A percentile compares a stretch with the other conserved stretches of the same genome.
These are phyloP conservation scores for Drosophila parthenogenetica DNA, from an alignment of 2,888 invertebrate genomes.

Conservation along the genomic window DNA sequence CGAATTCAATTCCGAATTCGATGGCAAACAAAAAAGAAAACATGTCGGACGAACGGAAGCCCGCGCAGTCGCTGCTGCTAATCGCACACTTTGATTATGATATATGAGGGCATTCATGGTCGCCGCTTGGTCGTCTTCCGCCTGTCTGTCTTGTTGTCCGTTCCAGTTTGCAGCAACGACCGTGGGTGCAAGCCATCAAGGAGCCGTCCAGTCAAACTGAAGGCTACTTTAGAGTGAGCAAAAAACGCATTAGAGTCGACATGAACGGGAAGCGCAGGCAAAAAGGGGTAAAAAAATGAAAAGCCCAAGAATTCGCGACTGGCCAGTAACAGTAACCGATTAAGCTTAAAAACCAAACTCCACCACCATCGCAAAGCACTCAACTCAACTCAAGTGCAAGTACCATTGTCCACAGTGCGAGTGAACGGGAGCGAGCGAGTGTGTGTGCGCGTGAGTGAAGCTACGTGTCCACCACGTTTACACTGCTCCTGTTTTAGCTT, in stretches of 20 bases:
- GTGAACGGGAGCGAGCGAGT: conserved; percentile 11
- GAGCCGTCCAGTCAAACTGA: conserved; percentile 11
- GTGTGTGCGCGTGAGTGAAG: conserved; percentile 13
- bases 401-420: conserved; percentile 11
- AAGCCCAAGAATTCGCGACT: conserved; percentile 54
- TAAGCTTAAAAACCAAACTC: conserved; percentile 59
- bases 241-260: conserved; percentile 68
- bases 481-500: neutral
- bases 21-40: neutral
- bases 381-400: conserved; percentile 13
- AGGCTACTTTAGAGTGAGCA: conserved; percentile 31
- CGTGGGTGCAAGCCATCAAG: conserved; percentile 35
- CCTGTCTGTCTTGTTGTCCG: conserved; percentile 10
- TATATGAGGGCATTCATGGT: conserved; percentile 61
- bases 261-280: conserved; percentile 45
- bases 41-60: conserved; percentile 63
- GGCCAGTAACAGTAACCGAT: conserved; percentile 71
- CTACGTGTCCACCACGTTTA: conserved; percentile 17
- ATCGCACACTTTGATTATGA: conserved; percentile 71
- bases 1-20: neutral
- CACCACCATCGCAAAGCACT: conserved; percentile 39
- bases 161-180: conserved; percentile 13
- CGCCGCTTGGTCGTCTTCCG: conserved; percentile 21
- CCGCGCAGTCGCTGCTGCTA: conserved; percentile 54
- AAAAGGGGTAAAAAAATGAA: conserved; percentile 6